These are phyloP conservation scores for Bucco capensis DNA, from an alignment of 2,113 vertebrate genomes.

Conservation along the genomic window DNA sequence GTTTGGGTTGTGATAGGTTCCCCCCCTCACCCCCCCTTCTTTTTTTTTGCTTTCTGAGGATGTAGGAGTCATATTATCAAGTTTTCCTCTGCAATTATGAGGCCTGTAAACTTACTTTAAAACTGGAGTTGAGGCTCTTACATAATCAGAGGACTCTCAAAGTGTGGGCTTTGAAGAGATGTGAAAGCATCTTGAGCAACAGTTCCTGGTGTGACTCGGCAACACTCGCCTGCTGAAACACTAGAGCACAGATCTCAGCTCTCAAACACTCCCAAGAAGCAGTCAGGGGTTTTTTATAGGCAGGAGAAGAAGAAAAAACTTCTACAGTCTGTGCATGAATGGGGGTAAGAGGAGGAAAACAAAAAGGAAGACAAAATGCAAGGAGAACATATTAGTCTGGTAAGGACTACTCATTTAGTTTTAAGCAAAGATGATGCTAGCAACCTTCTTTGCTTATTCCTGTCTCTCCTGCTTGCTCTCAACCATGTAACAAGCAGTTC, in stretches of 20 bases:
- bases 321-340: background rate
- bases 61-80: conserved; percentile 47
- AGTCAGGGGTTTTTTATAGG: background rate
- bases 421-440: background rate
- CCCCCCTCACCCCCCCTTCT: too few species aligned
- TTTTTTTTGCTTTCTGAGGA: conserved; percentile 23
- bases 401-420: background rate
- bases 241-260: background rate
- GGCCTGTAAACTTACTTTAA: conserved; percentile 48
- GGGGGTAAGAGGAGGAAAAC: background rate
- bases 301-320: background rate
- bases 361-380: background rate
- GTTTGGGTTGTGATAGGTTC: too few species aligned
- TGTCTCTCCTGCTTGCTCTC: background rate
- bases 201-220: conserved; percentile 1
- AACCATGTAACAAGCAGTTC: background rate
- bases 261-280: conserved; percentile 1
- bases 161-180: conserved; percentile 58
- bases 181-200: conserved; percentile 35
- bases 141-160: conserved; percentile 46
- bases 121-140: conserved; percentile 51
- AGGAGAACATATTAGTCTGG: background rate
- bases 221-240: background rate
- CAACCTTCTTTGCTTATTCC: background rate
- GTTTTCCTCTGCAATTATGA: conserved; percentile 59